Conservation (phyloP, 2,797 vertebrate genomes). For the Rhadinocentrus ornatus region DNA sequence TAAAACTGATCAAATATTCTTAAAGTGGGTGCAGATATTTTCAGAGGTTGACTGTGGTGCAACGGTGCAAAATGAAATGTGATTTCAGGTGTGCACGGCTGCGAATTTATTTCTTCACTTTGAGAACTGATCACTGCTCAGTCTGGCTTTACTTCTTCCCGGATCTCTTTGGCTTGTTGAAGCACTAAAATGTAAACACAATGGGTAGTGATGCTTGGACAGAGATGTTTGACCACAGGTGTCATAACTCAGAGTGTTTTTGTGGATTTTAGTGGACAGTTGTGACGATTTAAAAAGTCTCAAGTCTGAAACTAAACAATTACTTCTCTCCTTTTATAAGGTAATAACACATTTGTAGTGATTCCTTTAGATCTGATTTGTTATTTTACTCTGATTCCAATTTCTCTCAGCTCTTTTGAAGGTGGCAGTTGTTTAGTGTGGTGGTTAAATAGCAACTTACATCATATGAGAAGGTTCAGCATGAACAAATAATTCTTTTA, state of each 20-base stretch:
- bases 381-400: slow-evolving; percentile 54
- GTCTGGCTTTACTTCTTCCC: slow-evolving; percentile 43
- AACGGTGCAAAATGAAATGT: slow-evolving; percentile 46
- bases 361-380: slow-evolving; percentile 44
- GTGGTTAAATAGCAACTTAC: slow-evolving; percentile 28
- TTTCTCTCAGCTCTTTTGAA: slow-evolving; percentile 41
- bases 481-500: slow-evolving; percentile 32
- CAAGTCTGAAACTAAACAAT: slow-evolving; percentile 43
- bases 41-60: slow-evolving; percentile 14
- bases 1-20: slow-evolving; percentile 23
- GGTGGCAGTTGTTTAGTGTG: slow-evolving; percentile 47
- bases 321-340: slow-evolving; percentile 31
- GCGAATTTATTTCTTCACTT: slow-evolving; percentile 60
- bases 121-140: slow-evolving; percentile 26
- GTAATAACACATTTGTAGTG: slow-evolving; percentile 38
- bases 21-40: slow-evolving; percentile 1
- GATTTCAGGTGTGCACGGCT: slow-evolving; percentile 68
- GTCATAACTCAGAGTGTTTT: slow-evolving; percentile 62
- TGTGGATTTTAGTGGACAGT: slow-evolving; percentile 67
- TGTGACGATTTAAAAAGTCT: slow-evolving; percentile 62
- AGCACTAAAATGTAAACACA: slow-evolving; percentile 61
- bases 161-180: slow-evolving; percentile 45
- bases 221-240: slow-evolving; percentile 61
- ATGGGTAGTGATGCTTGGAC: slow-evolving; percentile 67
- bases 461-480: slow-evolving; percentile 38